These are phyloP conservation scores for Halictus ligatus DNA, from an alignment of 2,888 invertebrate genomes.

Conservation along the genomic window DNA sequence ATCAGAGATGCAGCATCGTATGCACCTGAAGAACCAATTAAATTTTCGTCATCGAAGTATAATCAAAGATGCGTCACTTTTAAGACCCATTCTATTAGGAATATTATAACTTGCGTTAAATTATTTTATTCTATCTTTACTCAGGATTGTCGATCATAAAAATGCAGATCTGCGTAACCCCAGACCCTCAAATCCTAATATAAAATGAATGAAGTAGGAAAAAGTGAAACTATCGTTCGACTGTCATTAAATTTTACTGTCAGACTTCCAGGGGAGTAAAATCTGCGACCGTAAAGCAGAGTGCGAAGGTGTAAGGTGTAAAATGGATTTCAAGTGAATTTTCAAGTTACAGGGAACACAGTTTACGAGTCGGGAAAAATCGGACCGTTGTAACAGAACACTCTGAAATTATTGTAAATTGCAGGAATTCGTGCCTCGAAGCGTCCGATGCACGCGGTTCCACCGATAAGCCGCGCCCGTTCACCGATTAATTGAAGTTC, in stretches of 20 bases:
- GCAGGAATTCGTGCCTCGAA: neutral
- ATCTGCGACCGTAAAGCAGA: neutral
- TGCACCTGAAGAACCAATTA: neutral
- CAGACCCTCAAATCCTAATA: neutral
- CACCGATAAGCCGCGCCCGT: neutral
- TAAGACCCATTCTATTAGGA: neutral
- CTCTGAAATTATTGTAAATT: neutral
- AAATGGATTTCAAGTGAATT: neutral
- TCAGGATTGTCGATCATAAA: neutral
- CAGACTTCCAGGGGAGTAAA: neutral
- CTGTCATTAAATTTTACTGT: neutral
- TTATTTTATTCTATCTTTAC: neutral
- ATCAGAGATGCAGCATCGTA: too few species aligned
- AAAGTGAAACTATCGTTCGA: slow-evolving; percentile 10
- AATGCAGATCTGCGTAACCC: neutral
- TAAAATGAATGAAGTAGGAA: slow-evolving; percentile 1
- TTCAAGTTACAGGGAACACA: neutral
- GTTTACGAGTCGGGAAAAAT: neutral
- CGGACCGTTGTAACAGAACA: neutral
- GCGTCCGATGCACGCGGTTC: neutral
- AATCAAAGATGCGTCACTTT: neutral
- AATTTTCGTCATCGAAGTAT: neutral
- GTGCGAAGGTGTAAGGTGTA: neutral
- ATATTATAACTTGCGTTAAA: neutral
- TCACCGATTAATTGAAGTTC: slow-evolving; percentile 23